Percentiles rank a stretch among this genome's conserved stretches.
These are phyloP conservation scores for Channa argus DNA, from an alignment of 2,113 vertebrate species.

Conservation along the genomic window DNA sequence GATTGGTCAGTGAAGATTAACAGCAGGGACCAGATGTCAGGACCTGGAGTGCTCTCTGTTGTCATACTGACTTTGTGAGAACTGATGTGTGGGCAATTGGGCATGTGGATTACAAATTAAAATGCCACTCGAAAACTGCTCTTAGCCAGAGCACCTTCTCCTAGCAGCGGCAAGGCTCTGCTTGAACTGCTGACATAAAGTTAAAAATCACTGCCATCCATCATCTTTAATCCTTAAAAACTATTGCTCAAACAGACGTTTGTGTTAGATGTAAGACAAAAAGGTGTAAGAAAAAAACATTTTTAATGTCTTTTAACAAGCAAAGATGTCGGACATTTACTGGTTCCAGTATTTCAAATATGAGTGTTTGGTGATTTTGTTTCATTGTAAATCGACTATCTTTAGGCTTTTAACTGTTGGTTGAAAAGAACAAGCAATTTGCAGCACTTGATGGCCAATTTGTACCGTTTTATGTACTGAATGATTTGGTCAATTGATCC, in stretches of 20 bases:
- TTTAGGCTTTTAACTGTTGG: too few relatives aligned
- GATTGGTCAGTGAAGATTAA: conserved; percentile 76
- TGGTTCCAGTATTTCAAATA: background rate
- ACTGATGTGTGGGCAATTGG: conserved; percentile 48
- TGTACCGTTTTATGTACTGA: too few relatives aligned
- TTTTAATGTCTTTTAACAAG: background rate
- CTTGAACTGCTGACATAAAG: background rate
- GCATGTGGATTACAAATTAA: conserved; percentile 56
- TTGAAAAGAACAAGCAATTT: too few relatives aligned
- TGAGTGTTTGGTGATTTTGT: too few relatives aligned
- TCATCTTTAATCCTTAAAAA: background rate
- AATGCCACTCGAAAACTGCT: conserved; percentile 36
- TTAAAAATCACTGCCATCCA: background rate
- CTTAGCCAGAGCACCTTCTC: conserved; percentile 26
- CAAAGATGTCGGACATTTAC: background rate
- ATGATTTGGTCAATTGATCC: too few relatives aligned
- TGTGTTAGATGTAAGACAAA: background rate
- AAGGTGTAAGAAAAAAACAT: background rate
- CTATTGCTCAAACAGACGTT: too few relatives aligned
- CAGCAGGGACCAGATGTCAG: conserved; percentile 65
- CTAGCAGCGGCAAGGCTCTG: background rate
- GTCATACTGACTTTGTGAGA: conserved; percentile 50
- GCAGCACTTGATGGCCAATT: too few relatives aligned
- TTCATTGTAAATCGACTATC: too few relatives aligned
- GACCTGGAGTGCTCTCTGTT: conserved; percentile 54